phyloP scores from a whole-genome alignment of 2,113 vertebrate species.

The Lichenostomus cassidix region DNA sequence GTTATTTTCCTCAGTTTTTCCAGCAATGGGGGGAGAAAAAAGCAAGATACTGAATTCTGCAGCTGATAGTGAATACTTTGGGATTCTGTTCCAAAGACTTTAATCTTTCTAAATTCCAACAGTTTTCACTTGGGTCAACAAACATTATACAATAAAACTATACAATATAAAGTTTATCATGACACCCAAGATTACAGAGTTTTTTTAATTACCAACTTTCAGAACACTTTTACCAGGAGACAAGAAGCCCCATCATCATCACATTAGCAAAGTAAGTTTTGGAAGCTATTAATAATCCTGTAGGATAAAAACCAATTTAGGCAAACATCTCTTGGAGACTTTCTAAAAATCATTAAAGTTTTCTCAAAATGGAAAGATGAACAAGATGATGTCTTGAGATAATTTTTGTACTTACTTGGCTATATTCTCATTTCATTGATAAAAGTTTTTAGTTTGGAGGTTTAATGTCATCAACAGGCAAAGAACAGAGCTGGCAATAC shows the following conservation, averaged over 20 bases:
- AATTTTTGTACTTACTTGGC: neutral
- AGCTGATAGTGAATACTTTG: neutral
- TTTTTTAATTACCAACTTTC: neutral
- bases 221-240: neutral
- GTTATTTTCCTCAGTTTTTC: neutral
- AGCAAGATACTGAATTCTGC: neutral
- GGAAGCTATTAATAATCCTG: neutral
- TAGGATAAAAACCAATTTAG: neutral
- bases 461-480: neutral
- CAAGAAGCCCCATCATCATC: neutral
- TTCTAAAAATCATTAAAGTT: neutral
- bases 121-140: neutral
- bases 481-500: neutral
- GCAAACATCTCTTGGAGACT: neutral
- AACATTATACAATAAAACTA: neutral
- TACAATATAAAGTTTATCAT: neutral
- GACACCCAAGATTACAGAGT: neutral
- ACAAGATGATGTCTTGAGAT: neutral
- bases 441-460: neutral
- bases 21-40: neutral
- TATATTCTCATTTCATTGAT: neutral
- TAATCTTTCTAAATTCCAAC: neutral
- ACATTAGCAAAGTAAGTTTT: neutral
- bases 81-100: neutral
- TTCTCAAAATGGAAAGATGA: neutral